A percentile compares a stretch with the other conserved stretches of the same genome.
Conservation (phyloP, 2,113 vertebrate genomes). For the Corythoichthys intestinalis region DNA sequence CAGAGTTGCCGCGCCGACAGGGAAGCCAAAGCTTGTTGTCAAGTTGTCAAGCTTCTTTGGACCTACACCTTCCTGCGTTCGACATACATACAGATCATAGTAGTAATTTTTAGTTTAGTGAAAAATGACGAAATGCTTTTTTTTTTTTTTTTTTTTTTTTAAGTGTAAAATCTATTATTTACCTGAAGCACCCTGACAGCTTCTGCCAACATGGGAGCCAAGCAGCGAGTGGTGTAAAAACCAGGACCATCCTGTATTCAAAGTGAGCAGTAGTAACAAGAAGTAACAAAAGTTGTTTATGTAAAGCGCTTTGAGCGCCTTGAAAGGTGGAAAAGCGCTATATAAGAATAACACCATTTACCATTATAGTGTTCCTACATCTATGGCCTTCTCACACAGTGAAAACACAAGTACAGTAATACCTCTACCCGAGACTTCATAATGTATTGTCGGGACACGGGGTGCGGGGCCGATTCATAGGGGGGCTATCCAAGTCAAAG, state of each 20-base stretch:
- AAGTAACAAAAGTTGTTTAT: background rate
- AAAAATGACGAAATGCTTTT: background rate
- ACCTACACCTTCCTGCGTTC: constrained; percentile 75
- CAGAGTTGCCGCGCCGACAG: constrained; percentile 80
- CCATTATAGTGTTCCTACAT: background rate
- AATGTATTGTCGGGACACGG: too few relatives aligned
- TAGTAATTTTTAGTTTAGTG: background rate
- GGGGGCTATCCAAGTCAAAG: too few relatives aligned
- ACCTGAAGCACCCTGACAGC: constrained; percentile 89
- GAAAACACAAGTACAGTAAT: background rate
- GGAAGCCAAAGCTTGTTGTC: constrained; percentile 83
- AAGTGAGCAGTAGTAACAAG: background rate
- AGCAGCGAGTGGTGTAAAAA: constrained; percentile 96
- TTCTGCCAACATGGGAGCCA: constrained; percentile 88
- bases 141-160: background rate
- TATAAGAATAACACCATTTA: too few relatives aligned
- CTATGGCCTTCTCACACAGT: background rate
- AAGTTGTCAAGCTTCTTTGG: constrained; percentile 82
- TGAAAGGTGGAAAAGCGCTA: too few relatives aligned
- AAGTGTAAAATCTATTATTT: background rate
- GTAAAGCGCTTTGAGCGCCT: too few relatives aligned
- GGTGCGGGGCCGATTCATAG: too few relatives aligned
- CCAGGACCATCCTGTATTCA: constrained; percentile 86
- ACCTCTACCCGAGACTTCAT: too few relatives aligned
- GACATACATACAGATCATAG: background rate